Percentiles rank a stretch among this genome's conserved stretches.
Evolutionary conservation across 1,140 invertebrate genomes (phyloP).

Genomic region (Steinernema khuongi): DNA sequence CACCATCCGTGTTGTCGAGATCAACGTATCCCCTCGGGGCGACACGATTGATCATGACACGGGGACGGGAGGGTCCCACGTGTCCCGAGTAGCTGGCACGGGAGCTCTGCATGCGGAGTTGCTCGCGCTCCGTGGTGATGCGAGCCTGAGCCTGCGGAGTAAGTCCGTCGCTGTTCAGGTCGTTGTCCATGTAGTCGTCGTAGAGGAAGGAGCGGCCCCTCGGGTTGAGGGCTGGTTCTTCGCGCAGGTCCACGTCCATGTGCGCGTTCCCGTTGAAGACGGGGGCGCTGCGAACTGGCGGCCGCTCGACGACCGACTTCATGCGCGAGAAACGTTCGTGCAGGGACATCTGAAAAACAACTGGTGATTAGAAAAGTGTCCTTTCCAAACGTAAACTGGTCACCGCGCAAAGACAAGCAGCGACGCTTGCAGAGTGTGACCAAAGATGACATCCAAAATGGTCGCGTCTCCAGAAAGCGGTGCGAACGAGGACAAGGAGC

Average conservation of each 20-base stretch:
- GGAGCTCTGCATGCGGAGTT: not conserved
- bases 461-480: no score
- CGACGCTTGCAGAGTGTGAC: no score
- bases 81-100: not conserved
- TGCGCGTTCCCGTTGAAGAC: not conserved
- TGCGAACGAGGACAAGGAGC: no score
- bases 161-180: not conserved
- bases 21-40: not conserved
- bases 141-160: not conserved
- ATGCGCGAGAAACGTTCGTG: conserved; percentile 6
- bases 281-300: not conserved
- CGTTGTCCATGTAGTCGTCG: conserved; percentile 16
- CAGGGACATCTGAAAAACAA: not conserved
- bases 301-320: not conserved
- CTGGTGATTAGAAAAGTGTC: no score
- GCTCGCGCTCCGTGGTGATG: not conserved
- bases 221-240: not conserved
- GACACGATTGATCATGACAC: not conserved
- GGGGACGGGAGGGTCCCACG: not conserved
- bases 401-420: no score
- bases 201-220: not conserved
- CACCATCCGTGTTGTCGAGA: not conserved
- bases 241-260: not conserved
- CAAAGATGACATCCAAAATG: no score
- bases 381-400: no score